These are phyloP conservation scores for Schizaphis graminum DNA, from an alignment of 2,888 invertebrate species.

Conservation along the genomic window DNA sequence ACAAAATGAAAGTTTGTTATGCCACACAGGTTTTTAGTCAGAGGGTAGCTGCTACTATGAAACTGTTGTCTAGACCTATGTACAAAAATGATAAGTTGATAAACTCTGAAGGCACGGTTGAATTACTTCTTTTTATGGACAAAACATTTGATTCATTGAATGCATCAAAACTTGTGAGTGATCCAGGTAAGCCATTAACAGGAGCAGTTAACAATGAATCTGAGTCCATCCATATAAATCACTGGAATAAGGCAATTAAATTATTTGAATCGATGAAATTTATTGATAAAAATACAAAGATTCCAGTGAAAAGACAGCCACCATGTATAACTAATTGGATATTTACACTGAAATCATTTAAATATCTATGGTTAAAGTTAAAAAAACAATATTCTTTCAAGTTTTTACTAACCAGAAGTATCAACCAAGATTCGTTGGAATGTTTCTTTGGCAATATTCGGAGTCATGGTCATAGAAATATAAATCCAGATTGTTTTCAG, in stretches of 20 bases:
- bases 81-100: background rate
- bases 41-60: too few species aligned
- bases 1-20: background rate
- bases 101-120: background rate
- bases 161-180: background rate
- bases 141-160: background rate
- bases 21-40: background rate
- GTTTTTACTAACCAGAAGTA: background rate
- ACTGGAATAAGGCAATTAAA: too few species aligned
- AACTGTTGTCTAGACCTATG: too few species aligned
- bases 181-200: background rate
- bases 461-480: background rate
- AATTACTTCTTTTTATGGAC: background rate
- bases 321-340: background rate
- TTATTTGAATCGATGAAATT: too few species aligned
- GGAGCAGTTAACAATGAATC: too few species aligned
- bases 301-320: background rate
- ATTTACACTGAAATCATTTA: slow-evolving; percentile 4
- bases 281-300: too few species aligned
- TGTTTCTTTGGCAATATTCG: background rate
- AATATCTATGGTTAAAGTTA: background rate
- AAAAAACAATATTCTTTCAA: background rate
- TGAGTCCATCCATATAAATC: too few species aligned
- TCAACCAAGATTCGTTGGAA: background rate
- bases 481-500: background rate